Evolutionary conservation across 2,797 vertebrate species (phyloP), one percentile per base, ranked within the genome.

Genomic region (Gallinago nigripennis): DNA sequence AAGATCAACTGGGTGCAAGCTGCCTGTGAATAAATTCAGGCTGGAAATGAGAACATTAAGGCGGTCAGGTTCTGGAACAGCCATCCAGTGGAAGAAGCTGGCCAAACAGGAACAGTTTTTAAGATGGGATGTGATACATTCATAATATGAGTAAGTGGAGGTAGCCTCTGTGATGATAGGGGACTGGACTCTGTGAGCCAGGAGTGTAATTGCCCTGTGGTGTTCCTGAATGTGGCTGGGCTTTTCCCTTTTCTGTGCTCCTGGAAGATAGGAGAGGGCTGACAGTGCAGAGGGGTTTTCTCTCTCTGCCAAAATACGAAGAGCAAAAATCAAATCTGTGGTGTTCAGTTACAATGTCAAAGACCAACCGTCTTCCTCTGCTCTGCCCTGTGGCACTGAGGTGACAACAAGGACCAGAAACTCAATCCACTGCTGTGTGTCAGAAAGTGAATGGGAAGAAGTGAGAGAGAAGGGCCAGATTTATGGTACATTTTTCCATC

Each of bases 11-110:
- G 54, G 80, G 51, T 94, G n/a, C 41, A 69, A 81, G 66, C 72
- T 94, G 61, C 61, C 24, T 58, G 54, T 43, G 65, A 81, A 86
- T 88, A 90, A 95, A 88, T 88, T 90, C 70, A 83, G 76, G 50
- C 50, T 83, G 69, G 37, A 94, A 95, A 81, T 88, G 50, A 92
- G 82, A 91, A 72, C 31, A 48, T 86, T 48, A 83, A 63, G 18
- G 57, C 0, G 0, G 13, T 68, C 86, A 82, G 72, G 50, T 66
- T 94, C 45, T 8, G 16, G 61, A 94, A 81, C 31, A 65, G 69
- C 48, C 6, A 2, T 82, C 64, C n/a, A 71, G 80, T 0, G 1
- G 27, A 24, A 78, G n/a, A 24, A 81, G 50, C 65, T 78, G 79
- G 48, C 37, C 79, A 53, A 46, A 64, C 7, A 1, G 65, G 76